Conservation (phyloP, 2,113 vertebrate species). For the Scalopus aquaticus region DNA sequence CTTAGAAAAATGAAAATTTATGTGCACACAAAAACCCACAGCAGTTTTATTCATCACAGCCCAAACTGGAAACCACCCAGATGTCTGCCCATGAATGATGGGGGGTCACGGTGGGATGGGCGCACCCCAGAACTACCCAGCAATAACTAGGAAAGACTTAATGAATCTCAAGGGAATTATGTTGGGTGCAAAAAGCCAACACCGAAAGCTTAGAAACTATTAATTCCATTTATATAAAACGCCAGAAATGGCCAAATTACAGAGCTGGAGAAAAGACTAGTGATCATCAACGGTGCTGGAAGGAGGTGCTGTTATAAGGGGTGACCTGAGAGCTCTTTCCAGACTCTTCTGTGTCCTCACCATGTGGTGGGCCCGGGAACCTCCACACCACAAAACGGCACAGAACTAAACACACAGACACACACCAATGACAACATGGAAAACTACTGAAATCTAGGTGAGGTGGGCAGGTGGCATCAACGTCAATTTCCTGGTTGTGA, state of each 20-base stretch:
- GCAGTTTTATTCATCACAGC: not conserved
- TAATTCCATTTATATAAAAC: not conserved
- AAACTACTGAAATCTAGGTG: not conserved
- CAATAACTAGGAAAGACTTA: not conserved
- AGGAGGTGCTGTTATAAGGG: not conserved
- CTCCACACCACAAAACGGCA: not conserved
- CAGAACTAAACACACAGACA: not conserved
- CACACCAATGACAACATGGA: not conserved
- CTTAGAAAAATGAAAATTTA: not conserved
- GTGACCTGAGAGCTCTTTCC: not conserved
- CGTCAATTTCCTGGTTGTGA: not conserved
- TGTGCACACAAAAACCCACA: not conserved
- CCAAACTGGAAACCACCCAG: not conserved
- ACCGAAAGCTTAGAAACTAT: not conserved
- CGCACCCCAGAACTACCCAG: not conserved
- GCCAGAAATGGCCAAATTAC: not conserved
- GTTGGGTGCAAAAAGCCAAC: not conserved
- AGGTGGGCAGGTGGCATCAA: not conserved
- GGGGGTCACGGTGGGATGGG: not conserved
- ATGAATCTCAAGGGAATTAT: conserved; percentile 3
- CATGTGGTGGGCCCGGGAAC: not conserved
- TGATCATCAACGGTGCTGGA: not conserved
- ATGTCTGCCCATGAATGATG: not conserved
- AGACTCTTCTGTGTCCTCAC: not conserved
- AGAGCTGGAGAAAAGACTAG: not conserved